Evolutionary conservation across 1,140 invertebrate genomes (phyloP).

Genomic region (Drosophila ananassae): DNA sequence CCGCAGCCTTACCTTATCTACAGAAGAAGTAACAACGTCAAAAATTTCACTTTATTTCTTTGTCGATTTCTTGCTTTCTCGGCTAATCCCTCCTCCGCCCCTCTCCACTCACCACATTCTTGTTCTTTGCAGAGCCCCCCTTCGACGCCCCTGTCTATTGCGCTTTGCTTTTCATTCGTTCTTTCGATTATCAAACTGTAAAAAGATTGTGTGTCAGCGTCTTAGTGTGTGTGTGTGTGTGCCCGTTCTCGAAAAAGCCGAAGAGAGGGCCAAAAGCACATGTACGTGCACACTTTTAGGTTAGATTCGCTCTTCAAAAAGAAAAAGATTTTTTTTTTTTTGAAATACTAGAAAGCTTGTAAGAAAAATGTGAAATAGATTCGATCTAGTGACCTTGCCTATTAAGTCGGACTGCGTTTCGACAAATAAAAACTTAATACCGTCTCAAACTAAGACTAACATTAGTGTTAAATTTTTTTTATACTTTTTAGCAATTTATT

Average conservation of each 20-base stretch:
- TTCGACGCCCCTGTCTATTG: slow-evolving; percentile 1
- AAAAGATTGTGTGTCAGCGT: slow-evolving; percentile 46
- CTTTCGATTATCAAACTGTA: slow-evolving; percentile 71
- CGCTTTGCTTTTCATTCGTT: slow-evolving; percentile 51
- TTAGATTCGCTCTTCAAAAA: slow-evolving; percentile 39
- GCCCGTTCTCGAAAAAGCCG: slow-evolving; percentile 1
- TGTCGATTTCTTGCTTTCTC: slow-evolving; percentile 42
- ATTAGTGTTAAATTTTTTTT: neutral
- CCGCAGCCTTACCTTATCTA: slow-evolving; percentile 18
- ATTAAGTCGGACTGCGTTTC: slow-evolving; percentile 13
- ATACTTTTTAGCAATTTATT: slow-evolving; percentile 91
- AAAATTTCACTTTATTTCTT: slow-evolving; percentile 76
- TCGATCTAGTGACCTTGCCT: slow-evolving; percentile 43
- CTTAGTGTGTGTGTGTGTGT: slow-evolving; percentile 25
- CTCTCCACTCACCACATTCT: slow-evolving; percentile 21
- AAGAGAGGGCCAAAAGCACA: slow-evolving; percentile 33
- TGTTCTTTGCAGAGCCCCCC: neutral
- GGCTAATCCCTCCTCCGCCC: slow-evolving; percentile 9
- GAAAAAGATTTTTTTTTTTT: neutral
- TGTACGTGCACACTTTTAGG: slow-evolving; percentile 60
- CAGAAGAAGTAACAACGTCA: slow-evolving; percentile 55
- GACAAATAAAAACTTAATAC: slow-evolving; percentile 16
- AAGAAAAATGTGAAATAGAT: slow-evolving; percentile 6
- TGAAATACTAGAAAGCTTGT: slow-evolving; percentile 5
- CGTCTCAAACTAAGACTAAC: neutral